Conservation (phyloP, 2,888 invertebrate genomes). For the Rhimphoctona megacephalus region DNA sequence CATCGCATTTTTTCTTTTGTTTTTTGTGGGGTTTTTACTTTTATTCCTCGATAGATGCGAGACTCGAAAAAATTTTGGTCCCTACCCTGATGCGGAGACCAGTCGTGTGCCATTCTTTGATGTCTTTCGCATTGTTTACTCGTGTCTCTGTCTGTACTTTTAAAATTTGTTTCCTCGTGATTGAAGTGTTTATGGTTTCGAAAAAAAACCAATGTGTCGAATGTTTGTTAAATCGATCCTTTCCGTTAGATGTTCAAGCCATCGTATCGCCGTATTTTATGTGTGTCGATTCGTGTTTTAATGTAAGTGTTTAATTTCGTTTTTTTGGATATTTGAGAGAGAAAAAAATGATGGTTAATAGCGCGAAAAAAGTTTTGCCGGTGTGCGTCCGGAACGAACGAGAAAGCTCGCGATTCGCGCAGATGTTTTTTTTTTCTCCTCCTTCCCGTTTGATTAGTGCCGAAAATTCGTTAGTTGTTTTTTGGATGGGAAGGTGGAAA, state of each 20-base stretch:
- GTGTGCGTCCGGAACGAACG: slow-evolving; percentile 60
- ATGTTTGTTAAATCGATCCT: slow-evolving; percentile 70
- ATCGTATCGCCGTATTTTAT: slow-evolving; percentile 79
- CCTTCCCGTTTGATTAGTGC: slow-evolving; percentile 30
- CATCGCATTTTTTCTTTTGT: slow-evolving; percentile 8
- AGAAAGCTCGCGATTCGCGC: slow-evolving; percentile 43
- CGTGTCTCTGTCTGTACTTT: slow-evolving; percentile 54
- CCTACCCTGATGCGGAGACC: slow-evolving; percentile 80
- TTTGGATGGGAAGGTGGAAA: slow-evolving; percentile 40
- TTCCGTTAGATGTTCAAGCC: slow-evolving; percentile 80
- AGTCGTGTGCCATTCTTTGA: slow-evolving; percentile 71
- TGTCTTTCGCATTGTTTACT: slow-evolving; percentile 43
- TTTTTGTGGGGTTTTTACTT: slow-evolving; percentile 4
- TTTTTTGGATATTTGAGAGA: slow-evolving; percentile 53
- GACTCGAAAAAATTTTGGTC: slow-evolving; percentile 76
- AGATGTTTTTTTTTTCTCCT: slow-evolving; percentile 21
- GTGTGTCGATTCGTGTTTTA: slow-evolving; percentile 65
- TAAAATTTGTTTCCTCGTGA: slow-evolving; percentile 61
- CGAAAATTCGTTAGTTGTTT: slow-evolving; percentile 43
- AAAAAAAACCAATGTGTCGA: slow-evolving; percentile 70
- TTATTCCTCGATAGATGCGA: slow-evolving; percentile 13
- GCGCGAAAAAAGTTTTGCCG: slow-evolving; percentile 53
- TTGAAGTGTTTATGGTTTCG: slow-evolving; percentile 73
- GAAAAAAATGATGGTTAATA: slow-evolving; percentile 36
- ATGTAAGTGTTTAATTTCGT: slow-evolving; percentile 47